Conservation (phyloP, 2,888 invertebrate genomes). For the Latrodectus hesperus region DNA sequence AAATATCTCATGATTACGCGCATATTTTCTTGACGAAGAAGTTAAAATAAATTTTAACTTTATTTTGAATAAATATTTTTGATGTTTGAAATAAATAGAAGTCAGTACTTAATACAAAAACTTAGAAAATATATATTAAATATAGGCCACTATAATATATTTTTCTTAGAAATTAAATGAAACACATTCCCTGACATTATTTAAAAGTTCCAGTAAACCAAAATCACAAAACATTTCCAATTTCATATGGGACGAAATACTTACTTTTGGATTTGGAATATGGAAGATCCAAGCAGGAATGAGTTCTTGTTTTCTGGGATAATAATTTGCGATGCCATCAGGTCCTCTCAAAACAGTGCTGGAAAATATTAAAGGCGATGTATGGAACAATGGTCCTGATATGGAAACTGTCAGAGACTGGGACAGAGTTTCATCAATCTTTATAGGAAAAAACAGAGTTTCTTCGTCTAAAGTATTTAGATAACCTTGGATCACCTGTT, state of each 20-base stretch:
- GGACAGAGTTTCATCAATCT: constrained; percentile 15
- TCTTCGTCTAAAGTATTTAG: constrained; percentile 29
- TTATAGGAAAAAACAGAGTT: constrained; percentile 3
- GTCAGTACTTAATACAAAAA: too few species aligned
- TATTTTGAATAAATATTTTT: too few species aligned
- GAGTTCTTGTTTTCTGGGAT: constrained; percentile 19
- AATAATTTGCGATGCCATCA: not conserved
- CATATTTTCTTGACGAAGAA: too few species aligned
- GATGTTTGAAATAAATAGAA: too few species aligned
- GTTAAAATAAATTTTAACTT: too few species aligned
- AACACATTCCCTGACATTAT: too few species aligned
- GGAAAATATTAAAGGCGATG: constrained; percentile 3
- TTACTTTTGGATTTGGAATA: constrained; percentile 38
- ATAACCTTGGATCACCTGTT: constrained; percentile 28
- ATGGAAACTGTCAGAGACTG: constrained; percentile 14
- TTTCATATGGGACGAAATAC: not conserved
- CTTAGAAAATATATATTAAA: too few species aligned
- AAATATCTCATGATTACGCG: too few species aligned
- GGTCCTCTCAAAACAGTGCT: constrained; percentile 11
- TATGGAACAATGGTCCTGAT: constrained; percentile 11
- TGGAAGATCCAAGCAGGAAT: constrained; percentile 37
- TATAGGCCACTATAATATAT: too few species aligned
- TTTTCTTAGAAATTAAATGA: too few species aligned
- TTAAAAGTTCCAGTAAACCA: too few species aligned
- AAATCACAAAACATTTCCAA: too few species aligned